Evolutionary conservation across 1,140 invertebrate genomes (phyloP).

Genomic region (Drosophila nikananu): DNA sequence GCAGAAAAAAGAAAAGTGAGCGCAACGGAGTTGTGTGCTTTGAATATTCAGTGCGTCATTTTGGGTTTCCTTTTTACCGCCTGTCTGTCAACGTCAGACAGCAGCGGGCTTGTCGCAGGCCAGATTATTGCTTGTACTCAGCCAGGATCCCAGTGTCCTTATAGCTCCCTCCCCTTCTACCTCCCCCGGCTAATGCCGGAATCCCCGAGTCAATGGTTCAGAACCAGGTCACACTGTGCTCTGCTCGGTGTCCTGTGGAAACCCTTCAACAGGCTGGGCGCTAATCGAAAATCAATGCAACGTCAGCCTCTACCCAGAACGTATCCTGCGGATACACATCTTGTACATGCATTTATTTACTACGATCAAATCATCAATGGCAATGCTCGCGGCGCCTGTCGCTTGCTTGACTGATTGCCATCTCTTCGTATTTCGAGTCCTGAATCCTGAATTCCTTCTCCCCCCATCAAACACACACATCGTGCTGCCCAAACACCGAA

Average conservation of each 20-base stretch:
- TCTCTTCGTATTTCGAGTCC: conserved; percentile 5
- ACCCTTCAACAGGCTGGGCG: conserved; percentile 49
- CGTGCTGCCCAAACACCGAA: conserved; percentile 50
- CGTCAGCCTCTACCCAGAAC: conserved; percentile 11
- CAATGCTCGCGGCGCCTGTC: conserved; percentile 52
- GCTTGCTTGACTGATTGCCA: conserved; percentile 72
- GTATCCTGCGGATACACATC: conserved; percentile 52
- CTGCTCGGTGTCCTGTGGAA: conserved; percentile 31
- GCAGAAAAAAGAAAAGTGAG: conserved; percentile 37
- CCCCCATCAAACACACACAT: conserved; percentile 5
- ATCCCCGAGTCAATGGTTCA: conserved; percentile 70
- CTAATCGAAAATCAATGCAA: conserved; percentile 80
- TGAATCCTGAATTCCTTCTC: background rate
- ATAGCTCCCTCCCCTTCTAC: background rate
- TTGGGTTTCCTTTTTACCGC: conserved; percentile 45
- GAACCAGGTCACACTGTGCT: conserved; percentile 65
- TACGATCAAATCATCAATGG: conserved; percentile 72
- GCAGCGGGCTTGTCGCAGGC: conserved; percentile 54
- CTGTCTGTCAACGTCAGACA: conserved; percentile 50
- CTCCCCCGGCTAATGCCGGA: conserved; percentile 46
- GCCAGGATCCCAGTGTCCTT: conserved; percentile 13
- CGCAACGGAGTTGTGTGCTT: conserved; percentile 70
- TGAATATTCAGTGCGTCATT: conserved; percentile 82
- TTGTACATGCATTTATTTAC: conserved; percentile 76
- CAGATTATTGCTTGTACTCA: conserved; percentile 74